phyloP scores from a whole-genome alignment of 2,113 vertebrate genomes.

The Xenopus laevis region DNA sequence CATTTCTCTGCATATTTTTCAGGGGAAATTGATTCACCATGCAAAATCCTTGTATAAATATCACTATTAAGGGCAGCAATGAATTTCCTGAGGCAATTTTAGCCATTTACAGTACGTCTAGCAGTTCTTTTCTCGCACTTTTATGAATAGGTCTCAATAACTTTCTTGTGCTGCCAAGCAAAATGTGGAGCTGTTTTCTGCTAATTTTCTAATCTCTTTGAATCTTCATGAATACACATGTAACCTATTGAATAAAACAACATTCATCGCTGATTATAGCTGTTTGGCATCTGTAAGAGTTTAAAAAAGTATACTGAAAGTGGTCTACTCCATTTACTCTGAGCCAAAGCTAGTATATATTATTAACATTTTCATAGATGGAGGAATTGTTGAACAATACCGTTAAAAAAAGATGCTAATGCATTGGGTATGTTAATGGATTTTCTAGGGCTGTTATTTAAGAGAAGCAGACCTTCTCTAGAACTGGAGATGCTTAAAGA shows the following conservation, averaged over 20 bases:
- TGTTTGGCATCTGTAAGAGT: slow-evolving; percentile 34
- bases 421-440: not conserved
- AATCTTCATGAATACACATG: slow-evolving; percentile 39
- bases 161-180: slow-evolving; percentile 38
- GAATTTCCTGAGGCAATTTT: slow-evolving; percentile 19
- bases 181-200: slow-evolving; percentile 37
- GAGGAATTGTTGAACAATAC: not conserved
- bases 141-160: slow-evolving; percentile 1
- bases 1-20: not conserved
- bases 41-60: slow-evolving; percentile 1
- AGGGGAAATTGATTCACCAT: slow-evolving; percentile 7
- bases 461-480: no score
- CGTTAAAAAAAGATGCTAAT: not conserved
- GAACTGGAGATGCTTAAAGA: no score
- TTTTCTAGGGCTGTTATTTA: not conserved
- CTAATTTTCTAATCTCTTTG: slow-evolving; percentile 44
- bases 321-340: slow-evolving; percentile 21
- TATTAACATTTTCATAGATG: slow-evolving; percentile 21
- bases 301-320: slow-evolving; percentile 16
- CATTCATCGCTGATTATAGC: slow-evolving; percentile 35
- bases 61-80: not conserved
- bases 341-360: slow-evolving; percentile 1
- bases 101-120: no score
- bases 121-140: slow-evolving; percentile 16
- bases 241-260: slow-evolving; percentile 45